These are phyloP conservation scores for Agrotis segetum DNA, from an alignment of 2,888 invertebrate species.

Conservation along the genomic window DNA sequence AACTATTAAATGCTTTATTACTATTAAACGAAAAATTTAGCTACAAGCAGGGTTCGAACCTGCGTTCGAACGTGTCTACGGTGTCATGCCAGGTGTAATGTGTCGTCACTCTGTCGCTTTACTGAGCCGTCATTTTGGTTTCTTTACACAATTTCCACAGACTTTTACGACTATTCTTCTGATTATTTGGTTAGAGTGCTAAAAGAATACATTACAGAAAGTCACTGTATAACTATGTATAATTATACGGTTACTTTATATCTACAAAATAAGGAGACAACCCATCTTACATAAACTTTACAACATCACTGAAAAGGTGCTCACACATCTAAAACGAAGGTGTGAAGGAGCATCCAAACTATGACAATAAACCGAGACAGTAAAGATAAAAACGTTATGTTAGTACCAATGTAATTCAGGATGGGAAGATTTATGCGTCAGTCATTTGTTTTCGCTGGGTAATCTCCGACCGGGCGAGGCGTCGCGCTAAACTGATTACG, in stretches of 20 bases:
- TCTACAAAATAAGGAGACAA: slow-evolving; percentile 8
- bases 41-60: no score
- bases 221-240: no score
- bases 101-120: no score
- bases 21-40: no score
- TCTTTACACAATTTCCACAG: no score
- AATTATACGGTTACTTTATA: not conserved
- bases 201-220: not conserved
- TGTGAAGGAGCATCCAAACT: slow-evolving; percentile 65
- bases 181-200: not conserved
- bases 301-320: slow-evolving; percentile 30
- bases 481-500: slow-evolving; percentile 88
- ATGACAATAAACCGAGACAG: slow-evolving; percentile 69
- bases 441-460: slow-evolving; percentile 85
- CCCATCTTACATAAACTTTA: slow-evolving; percentile 22
- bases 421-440: slow-evolving; percentile 81
- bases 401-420: slow-evolving; percentile 75
- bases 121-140: no score
- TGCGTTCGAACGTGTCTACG: no score
- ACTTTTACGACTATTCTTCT: no score
- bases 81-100: no score
- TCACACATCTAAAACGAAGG: slow-evolving; percentile 37
- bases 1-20: no score
- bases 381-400: slow-evolving; percentile 76
- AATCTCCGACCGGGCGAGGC: slow-evolving; percentile 80